phyloP scores from a whole-genome alignment of 2,113 vertebrate genomes.

The Neodontobutis hainanensis region DNA sequence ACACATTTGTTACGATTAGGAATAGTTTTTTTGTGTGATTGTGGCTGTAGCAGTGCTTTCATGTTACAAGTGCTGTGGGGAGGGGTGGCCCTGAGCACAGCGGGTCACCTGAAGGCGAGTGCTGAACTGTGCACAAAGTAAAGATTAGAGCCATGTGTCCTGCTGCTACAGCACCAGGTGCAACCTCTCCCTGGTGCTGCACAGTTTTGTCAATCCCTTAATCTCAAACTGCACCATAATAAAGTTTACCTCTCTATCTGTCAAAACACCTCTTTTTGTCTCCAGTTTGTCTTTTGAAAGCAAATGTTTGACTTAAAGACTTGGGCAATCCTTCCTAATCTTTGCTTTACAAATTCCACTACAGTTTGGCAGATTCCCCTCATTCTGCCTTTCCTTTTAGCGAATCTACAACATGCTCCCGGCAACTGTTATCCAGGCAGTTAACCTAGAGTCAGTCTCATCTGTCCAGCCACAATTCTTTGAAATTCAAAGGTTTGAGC shows the following conservation, averaged over 20 bases:
- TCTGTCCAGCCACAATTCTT: too few species aligned
- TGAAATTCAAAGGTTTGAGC: not conserved
- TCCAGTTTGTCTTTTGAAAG: slow-evolving; percentile 22
- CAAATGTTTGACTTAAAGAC: slow-evolving; percentile 27
- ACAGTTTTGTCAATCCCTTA: slow-evolving; percentile 3
- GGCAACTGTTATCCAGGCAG: slow-evolving; percentile 10
- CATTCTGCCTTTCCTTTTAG: slow-evolving; percentile 30
- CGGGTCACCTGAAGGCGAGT: not conserved
- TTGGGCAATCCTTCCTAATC: slow-evolving; percentile 54
- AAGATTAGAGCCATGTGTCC: slow-evolving; percentile 22
- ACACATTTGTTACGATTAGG: not conserved
- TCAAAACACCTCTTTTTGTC: not conserved
- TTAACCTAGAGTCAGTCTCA: not conserved
- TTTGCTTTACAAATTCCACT: slow-evolving; percentile 54
- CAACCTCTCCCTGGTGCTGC: slow-evolving; percentile 20
- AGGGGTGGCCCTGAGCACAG: not conserved
- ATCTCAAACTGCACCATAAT: slow-evolving; percentile 10
- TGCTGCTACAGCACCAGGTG: slow-evolving; percentile 17
- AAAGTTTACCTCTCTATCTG: slow-evolving; percentile 32
- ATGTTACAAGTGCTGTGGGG: not conserved
- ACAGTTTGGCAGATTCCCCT: slow-evolving; percentile 39
- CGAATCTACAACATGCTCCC: slow-evolving; percentile 10
- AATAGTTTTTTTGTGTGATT: not conserved
- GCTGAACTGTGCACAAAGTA: slow-evolving; percentile 21
- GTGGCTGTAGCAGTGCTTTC: not conserved